A percentile compares a stretch with the other conserved stretches of the same genome.
Conservation (phyloP, 2,113 vertebrate species). For the Benthochromis sp. region DNA sequence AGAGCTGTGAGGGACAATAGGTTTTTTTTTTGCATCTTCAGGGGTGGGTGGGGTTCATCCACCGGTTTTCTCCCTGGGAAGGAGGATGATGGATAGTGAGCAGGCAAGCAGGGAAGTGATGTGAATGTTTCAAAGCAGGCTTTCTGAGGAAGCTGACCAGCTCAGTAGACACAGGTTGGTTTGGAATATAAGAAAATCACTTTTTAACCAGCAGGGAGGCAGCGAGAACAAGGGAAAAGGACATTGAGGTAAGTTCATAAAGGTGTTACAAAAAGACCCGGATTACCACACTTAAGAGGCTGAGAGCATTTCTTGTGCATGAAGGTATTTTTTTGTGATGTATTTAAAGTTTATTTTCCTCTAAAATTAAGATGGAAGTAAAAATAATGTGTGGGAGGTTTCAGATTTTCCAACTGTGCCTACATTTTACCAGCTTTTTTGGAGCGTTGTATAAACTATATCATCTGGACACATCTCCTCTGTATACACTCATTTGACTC, state of each 20-base stretch:
- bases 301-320: not conserved
- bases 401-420: not conserved
- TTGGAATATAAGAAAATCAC: not conserved
- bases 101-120: not conserved
- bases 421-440: not conserved
- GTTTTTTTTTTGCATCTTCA: rapidly evolving
- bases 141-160: not conserved
- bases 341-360: not conserved
- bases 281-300: not conserved
- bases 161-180: not conserved
- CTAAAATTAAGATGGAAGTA: not conserved
- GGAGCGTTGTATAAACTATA: not conserved
- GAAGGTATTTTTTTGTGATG: not conserved
- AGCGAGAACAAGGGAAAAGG: not conserved
- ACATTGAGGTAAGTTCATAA: not conserved
- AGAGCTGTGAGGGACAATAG: not conserved
- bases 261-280: not conserved
- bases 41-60: not conserved
- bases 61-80: not conserved
- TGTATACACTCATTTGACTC: not conserved
- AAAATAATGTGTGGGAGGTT: not conserved
- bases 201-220: not conserved
- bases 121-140: not conserved
- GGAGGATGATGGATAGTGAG: not conserved
- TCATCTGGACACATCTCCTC: not conserved